Conservation (phyloP, 2,888 invertebrate genomes). For the Tenthredo scrophulariae region DNA sequence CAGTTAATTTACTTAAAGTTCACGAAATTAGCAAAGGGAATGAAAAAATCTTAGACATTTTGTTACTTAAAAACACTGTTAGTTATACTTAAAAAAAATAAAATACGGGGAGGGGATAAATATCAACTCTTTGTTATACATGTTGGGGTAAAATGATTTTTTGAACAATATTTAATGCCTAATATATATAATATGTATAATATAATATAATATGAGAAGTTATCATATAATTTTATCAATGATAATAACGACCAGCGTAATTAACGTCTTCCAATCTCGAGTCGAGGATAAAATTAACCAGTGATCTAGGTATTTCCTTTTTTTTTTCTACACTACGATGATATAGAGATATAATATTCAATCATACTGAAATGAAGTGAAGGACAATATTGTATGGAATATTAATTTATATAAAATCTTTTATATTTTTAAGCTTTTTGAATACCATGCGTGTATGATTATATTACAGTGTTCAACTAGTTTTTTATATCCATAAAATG, state of each 20-base stretch:
- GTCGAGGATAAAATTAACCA: neutral
- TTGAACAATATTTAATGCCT: neutral
- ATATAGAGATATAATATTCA: neutral
- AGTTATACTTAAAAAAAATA: neutral
- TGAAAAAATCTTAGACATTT: neutral
- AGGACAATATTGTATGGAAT: neutral
- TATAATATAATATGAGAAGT: neutral
- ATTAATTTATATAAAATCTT: neutral
- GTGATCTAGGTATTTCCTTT: neutral
- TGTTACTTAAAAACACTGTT: neutral
- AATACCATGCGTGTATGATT: neutral
- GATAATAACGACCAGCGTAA: conserved; percentile 8
- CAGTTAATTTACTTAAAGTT: neutral
- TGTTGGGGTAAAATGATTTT: neutral
- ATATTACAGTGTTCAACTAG: neutral
- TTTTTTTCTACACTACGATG: neutral
- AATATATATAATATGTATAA: neutral
- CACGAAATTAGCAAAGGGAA: neutral
- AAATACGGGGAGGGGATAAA: neutral
- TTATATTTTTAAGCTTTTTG: neutral
- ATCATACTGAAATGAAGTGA: neutral
- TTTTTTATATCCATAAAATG: neutral
- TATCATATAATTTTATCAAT: neutral
- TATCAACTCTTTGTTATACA: neutral
- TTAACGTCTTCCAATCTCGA: conserved; percentile 38